phyloP scores from a whole-genome alignment of 2,113 vertebrate species.

The Procavia capensis region DNA sequence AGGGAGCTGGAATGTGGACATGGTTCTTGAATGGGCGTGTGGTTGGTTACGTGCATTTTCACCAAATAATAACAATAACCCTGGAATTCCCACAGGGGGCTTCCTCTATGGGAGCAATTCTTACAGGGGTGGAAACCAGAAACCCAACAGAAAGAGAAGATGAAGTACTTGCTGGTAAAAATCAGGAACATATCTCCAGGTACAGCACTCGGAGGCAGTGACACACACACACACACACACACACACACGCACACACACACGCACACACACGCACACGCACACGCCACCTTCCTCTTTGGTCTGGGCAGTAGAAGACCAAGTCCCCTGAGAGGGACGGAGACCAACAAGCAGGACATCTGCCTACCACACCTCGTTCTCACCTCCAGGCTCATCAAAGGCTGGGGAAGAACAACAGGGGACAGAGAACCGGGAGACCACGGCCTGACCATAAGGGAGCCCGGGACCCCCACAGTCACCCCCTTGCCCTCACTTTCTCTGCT shows the following conservation, averaged over 20 bases:
- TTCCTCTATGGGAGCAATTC: not conserved
- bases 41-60: not conserved
- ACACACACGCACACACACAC: not conserved
- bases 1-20: not conserved
- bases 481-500: not conserved
- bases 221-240: too few relatives aligned
- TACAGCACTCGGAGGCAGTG: not conserved
- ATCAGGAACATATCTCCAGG: rapidly evolving
- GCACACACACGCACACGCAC: not conserved
- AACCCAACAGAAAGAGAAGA: not conserved
- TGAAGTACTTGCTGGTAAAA: not conserved
- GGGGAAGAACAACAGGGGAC: too few relatives aligned
- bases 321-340: not conserved
- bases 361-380: not conserved
- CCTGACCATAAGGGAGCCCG: not conserved
- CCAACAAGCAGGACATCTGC: rapidly evolving
- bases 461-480: too few relatives aligned
- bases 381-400: not conserved
- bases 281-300: not conserved
- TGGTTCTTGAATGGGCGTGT: not conserved
- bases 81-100: not conserved
- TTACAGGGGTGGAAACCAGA: not conserved
- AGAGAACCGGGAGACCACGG: not conserved
- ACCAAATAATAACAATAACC: not conserved
- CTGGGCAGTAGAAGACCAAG: not conserved